Evolutionary conservation across 2,113 vertebrate genomes (phyloP).

Genomic region (Microcebus jonahi): DNA sequence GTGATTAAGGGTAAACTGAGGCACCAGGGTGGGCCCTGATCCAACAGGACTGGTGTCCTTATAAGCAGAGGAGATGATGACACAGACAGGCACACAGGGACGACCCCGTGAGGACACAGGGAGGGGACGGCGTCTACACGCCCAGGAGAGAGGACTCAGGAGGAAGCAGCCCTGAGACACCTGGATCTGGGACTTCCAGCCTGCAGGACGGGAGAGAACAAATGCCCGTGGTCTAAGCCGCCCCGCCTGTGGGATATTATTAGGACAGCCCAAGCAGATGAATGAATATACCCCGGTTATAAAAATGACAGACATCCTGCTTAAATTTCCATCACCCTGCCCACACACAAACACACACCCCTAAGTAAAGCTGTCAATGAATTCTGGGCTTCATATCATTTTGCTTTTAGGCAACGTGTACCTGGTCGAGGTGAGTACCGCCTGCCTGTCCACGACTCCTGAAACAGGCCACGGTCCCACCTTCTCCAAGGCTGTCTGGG

Average conservation of each 20-base stretch:
- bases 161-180: background rate
- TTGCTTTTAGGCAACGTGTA: rapidly evolving
- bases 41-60: rapidly evolving
- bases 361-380: background rate
- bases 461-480: rapidly evolving
- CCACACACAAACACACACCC: background rate
- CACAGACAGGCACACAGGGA: background rate
- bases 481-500: background rate
- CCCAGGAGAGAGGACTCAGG: background rate
- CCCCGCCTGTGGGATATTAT: background rate
- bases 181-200: background rate
- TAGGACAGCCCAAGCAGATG: background rate
- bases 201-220: background rate
- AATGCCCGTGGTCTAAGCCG: rapidly evolving
- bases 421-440: background rate
- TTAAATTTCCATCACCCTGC: background rate
- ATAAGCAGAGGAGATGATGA: background rate
- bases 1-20: background rate
- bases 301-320: background rate
- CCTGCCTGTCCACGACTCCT: rapidly evolving
- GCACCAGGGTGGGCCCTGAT: background rate
- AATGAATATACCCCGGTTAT: background rate
- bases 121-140: rapidly evolving
- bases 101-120: rapidly evolving
- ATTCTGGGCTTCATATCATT: too few species aligned